Conservation (phyloP, 2,888 invertebrate species). For the Branchipolynoe longqiensis region DNA sequence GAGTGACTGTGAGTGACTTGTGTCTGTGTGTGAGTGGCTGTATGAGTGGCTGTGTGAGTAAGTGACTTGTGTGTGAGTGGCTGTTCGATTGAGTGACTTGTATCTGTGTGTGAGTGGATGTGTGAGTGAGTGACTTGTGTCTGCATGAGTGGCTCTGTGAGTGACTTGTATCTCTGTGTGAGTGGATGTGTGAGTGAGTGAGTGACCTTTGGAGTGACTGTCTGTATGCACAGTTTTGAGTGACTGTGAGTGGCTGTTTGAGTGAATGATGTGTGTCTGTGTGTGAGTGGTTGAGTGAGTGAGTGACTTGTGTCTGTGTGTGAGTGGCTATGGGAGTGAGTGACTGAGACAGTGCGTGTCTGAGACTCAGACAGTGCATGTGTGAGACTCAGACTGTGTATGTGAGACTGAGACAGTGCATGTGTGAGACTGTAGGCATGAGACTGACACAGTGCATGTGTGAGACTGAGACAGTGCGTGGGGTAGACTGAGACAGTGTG, state of each 20-base stretch:
- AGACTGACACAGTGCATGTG: neutral
- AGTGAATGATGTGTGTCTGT: conserved; percentile 1
- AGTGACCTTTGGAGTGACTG: neutral
- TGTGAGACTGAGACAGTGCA: neutral
- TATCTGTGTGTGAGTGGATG: too few relatives aligned
- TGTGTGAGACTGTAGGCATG: neutral
- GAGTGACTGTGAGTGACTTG: too few relatives aligned
- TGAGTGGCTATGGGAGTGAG: neutral
- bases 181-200: neutral
- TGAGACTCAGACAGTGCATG: neutral
- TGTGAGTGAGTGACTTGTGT: too few relatives aligned
- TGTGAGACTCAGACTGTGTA: neutral
- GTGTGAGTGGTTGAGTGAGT: neutral
- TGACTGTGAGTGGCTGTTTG: neutral
- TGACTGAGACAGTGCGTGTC: neutral
- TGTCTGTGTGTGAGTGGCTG: too few relatives aligned
- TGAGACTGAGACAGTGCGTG: neutral
- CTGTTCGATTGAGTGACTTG: too few relatives aligned
- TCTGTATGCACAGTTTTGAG: neutral
- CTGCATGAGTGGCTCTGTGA: too few relatives aligned
- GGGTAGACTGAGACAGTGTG: too few relatives aligned
- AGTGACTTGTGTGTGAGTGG: too few relatives aligned
- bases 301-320: neutral
- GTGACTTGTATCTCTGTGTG: too few relatives aligned
- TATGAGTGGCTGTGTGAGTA: too few relatives aligned